Evolutionary conservation across 2,888 invertebrate genomes (phyloP).

Genomic region (Amaurobius ferox): DNA sequence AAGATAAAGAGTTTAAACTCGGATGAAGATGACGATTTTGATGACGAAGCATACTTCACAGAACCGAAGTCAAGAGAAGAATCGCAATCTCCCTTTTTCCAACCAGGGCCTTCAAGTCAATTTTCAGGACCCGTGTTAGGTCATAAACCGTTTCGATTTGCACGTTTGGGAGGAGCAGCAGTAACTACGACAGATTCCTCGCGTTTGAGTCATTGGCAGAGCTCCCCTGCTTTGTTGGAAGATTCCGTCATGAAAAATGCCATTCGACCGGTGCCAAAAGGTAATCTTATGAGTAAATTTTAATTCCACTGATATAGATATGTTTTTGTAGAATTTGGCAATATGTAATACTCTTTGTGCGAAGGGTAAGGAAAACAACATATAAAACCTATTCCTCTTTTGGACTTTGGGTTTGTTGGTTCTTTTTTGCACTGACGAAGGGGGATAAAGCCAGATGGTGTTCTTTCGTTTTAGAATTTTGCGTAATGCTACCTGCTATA

Average conservation of each 20-base stretch:
- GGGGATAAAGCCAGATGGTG: too few relatives aligned
- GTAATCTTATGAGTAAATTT: too few relatives aligned
- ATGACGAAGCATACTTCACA: constrained; percentile 64
- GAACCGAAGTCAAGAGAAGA: constrained; percentile 64
- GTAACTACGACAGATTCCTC: constrained; percentile 4
- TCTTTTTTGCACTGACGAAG: too few relatives aligned
- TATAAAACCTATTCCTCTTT: too few relatives aligned
- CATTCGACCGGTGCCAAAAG: constrained; percentile 43
- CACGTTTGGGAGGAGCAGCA: background rate
- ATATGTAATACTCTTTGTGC: too few relatives aligned
- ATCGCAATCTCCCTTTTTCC: constrained; percentile 43
- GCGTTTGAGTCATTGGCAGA: constrained; percentile 59
- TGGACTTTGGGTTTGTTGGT: too few relatives aligned
- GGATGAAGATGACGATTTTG: constrained; percentile 52
- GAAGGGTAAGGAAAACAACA: too few relatives aligned
- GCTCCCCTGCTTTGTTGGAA: constrained; percentile 50
- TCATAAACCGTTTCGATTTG: background rate
- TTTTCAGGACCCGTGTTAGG: constrained; percentile 7
- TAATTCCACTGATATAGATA: too few relatives aligned
- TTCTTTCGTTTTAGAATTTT: too few relatives aligned
- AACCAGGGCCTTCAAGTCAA: constrained; percentile 13
- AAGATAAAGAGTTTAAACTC: constrained; percentile 37
- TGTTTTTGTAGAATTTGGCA: too few relatives aligned
- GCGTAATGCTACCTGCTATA: too few relatives aligned
- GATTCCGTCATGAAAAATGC: constrained; percentile 30